Base-by-base conservation (phyloP, 2,888 invertebrate genomes). In the Parasteatoda lunata region DNA sequence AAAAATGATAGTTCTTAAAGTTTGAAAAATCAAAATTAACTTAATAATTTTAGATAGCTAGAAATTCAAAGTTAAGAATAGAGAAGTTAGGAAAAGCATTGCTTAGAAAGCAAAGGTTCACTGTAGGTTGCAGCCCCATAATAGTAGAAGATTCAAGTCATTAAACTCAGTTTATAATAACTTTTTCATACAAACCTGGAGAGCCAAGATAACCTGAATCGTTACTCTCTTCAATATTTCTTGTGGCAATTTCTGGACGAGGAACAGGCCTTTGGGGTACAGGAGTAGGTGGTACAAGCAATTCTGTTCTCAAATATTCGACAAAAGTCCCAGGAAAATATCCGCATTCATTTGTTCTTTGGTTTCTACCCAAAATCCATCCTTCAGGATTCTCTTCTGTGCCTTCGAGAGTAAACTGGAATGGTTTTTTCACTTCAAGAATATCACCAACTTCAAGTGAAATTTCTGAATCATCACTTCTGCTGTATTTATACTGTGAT, bases 361-460 rank as follows among this genome's bases (percentile, higher is more conserved):
- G 90, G 90, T 92, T 93, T 88, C 91, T 92, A 59, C 92, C 93
- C 89, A 91, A 91, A 59, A 93, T 89, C 91, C 92, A 92, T 54
- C 92, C 92, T 78, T 91, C 91, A 90, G 90, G 91, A 90, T 89
- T 90, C 84, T 90, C 89, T 78, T 89, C 89, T 3, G 89, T 89
- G 1, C 90, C 90, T 83, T 90, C 89, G 8, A 90, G 77, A 5
- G 76, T 79, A 79, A 90, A 89, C 90, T 85, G 91, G 90, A 88
- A 89, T 51, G 89, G 89, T 68, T 89, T 91, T 65, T 87, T 88
- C 84, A 92, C 92, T 90, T 92, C 91, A 88, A 93, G 91, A 54
- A 93, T 91, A 91, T 93, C 93, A 88, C 92, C 92, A 89, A 91
- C 92, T 90, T 92, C 91, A 89, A 93, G 76, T 5, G 84, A 86